A percentile compares a stretch with the other conserved stretches of the same genome.
Conservation (phyloP, 2,888 invertebrate species). For the Masnerella sp. region DNA sequence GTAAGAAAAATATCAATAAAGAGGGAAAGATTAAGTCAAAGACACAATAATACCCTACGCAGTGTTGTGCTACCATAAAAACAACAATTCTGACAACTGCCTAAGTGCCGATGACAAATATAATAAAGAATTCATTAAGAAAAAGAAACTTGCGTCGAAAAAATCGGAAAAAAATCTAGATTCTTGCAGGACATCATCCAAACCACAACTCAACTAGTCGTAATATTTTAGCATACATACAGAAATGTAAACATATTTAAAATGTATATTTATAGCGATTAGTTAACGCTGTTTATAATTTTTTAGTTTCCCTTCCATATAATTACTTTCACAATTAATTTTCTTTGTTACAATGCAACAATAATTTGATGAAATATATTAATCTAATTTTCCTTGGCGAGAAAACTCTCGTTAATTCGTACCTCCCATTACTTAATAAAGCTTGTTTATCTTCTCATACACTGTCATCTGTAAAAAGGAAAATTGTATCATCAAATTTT, state of each 20-base stretch:
- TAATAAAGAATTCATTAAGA: slow-evolving; percentile 11
- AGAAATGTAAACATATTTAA: slow-evolving; percentile 5
- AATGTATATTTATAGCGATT: slow-evolving; percentile 26
- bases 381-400: slow-evolving; percentile 42
- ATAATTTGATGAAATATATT: slow-evolving; percentile 53
- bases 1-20: slow-evolving; percentile 3
- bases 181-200: slow-evolving; percentile 9
- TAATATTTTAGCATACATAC: slow-evolving; percentile 2
- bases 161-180: slow-evolving; percentile 4
- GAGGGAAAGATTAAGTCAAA: slow-evolving; percentile 7
- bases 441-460: slow-evolving; percentile 51
- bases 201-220: slow-evolving; percentile 10
- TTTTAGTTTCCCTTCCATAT: slow-evolving; percentile 29
- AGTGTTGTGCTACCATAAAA: slow-evolving; percentile 23
- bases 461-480: slow-evolving; percentile 66
- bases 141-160: not conserved
- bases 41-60: slow-evolving; percentile 4
- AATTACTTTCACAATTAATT: slow-evolving; percentile 46
- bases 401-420: slow-evolving; percentile 26
- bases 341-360: slow-evolving; percentile 51
- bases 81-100: too few relatives aligned
- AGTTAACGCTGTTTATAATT: slow-evolving; percentile 32
- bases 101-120: too few relatives aligned
- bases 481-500: too few relatives aligned
- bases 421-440: slow-evolving; percentile 4